Evolutionary conservation across 1,140 invertebrate genomes (phyloP).

Genomic region (Dreissena polymorpha): DNA sequence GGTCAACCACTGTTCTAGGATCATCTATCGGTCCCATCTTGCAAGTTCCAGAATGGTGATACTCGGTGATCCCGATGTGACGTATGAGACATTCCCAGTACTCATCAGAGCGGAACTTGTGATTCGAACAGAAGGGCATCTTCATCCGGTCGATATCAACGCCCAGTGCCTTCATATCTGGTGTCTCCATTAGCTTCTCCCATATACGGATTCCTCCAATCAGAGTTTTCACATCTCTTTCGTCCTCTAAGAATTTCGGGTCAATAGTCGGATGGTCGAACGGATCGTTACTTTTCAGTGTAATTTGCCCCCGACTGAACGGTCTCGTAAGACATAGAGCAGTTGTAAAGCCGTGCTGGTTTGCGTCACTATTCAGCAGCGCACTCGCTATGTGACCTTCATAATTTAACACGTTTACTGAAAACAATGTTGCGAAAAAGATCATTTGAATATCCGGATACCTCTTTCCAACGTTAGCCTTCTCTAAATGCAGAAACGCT

Average conservation of each 20-base stretch:
- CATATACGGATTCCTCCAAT: constrained; percentile 18
- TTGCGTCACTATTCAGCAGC: not conserved
- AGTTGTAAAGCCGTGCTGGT: not conserved
- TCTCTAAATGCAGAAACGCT: not conserved
- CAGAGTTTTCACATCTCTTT: constrained; percentile 50
- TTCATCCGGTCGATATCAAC: not conserved
- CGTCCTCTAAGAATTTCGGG: constrained; percentile 81
- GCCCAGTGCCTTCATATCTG: constrained; percentile 1
- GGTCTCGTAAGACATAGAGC: constrained; percentile 46
- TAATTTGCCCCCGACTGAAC: constrained; percentile 71
- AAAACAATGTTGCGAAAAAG: not conserved
- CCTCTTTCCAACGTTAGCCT: constrained; percentile 8
- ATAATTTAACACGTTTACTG: not conserved
- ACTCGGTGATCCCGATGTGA: not conserved
- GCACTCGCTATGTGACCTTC: not conserved
- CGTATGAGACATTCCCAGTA: constrained; percentile 37
- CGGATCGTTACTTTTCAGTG: constrained; percentile 84
- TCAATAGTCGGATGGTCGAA: constrained; percentile 90
- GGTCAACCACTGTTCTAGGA: constrained; percentile 9
- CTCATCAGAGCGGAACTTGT: constrained; percentile 7
- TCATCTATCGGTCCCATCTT: constrained; percentile 83
- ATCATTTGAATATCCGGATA: constrained; percentile 34
- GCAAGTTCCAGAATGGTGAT: constrained; percentile 90
- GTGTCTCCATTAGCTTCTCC: constrained; percentile 20
- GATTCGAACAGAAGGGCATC: constrained; percentile 6